Percentiles rank a stretch among this genome's conserved stretches.
Evolutionary conservation across 2,888 invertebrate genomes (phyloP).

Genomic region (Panorpa germanica): DNA sequence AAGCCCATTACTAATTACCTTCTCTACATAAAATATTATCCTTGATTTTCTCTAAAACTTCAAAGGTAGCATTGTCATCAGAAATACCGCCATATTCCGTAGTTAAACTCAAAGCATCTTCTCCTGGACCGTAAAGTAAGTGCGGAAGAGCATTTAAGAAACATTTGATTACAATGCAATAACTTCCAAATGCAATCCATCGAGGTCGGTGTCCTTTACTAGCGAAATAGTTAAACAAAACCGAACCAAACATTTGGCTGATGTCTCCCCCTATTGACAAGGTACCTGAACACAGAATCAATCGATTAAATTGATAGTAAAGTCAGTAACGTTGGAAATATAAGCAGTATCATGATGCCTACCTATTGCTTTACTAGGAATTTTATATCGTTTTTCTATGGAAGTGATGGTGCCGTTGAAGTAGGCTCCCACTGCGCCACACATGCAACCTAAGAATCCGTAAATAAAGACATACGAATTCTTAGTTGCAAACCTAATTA

Average conservation of each 20-base stretch:
- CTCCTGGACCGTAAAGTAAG: conserved; percentile 36
- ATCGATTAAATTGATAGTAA: too few species aligned
- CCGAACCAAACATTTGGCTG: conserved; percentile 41
- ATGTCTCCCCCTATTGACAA: conserved; percentile 45
- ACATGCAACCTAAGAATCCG: conserved; percentile 35
- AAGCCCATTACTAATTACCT: conserved; percentile 18
- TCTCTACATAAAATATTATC: conserved; percentile 27
- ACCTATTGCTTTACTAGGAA: conserved; percentile 39
- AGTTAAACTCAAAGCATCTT: conserved; percentile 32
- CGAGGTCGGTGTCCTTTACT: conserved; percentile 39
- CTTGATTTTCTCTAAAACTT: conserved; percentile 22
- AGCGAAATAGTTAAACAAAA: conserved; percentile 45
- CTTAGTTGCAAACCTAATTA: conserved; percentile 31
- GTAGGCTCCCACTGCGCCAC: conserved; percentile 37
- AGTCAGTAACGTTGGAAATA: too few species aligned
- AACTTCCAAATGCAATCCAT: conserved; percentile 35
- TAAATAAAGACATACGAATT: conserved; percentile 36
- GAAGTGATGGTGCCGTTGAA: conserved; percentile 44
- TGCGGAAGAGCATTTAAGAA: conserved; percentile 37
- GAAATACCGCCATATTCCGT: conserved; percentile 25
- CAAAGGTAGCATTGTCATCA: conserved; percentile 18
- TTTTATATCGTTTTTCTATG: conserved; percentile 41
- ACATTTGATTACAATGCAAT: conserved; percentile 33
- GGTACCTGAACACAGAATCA: conserved; percentile 37
- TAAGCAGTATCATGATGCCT: too few species aligned